phyloP scores from a whole-genome alignment of 2,888 invertebrate genomes.

The Zelleria hepariella region DNA sequence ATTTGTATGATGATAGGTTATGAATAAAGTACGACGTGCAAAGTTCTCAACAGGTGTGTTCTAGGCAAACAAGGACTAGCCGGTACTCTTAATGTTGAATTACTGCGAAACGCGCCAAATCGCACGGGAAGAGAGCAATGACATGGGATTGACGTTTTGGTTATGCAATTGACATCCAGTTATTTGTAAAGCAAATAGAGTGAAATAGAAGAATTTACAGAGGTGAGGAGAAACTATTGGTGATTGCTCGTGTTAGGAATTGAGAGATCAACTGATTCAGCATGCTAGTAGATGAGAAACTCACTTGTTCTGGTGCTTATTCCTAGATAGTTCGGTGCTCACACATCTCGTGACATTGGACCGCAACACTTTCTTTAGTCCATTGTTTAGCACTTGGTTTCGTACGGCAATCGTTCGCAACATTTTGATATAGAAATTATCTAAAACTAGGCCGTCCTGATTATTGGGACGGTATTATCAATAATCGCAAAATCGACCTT shows the following conservation, averaged over 20 bases:
- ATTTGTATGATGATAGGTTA: neutral
- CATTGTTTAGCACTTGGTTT: constrained; percentile 76
- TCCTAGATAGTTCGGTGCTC: constrained; percentile 74
- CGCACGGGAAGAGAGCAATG: constrained; percentile 8
- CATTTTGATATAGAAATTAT: constrained; percentile 65
- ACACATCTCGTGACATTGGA: constrained; percentile 73
- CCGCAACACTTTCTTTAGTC: constrained; percentile 73
- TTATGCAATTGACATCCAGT: constrained; percentile 54
- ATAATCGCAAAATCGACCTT: constrained; percentile 57
- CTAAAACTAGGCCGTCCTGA: constrained; percentile 51
- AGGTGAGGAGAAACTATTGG: no score
- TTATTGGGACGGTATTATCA: constrained; percentile 49
- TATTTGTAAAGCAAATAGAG: neutral
- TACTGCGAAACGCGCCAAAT: neutral
- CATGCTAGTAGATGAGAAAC: constrained; percentile 18
- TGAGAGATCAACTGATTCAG: neutral
- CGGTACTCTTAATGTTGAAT: neutral
- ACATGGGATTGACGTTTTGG: constrained; percentile 48
- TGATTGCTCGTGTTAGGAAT: constrained; percentile 1
- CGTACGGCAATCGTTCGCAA: constrained; percentile 81
- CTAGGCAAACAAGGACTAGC: neutral
- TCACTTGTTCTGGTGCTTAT: constrained; percentile 74
- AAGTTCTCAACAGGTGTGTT: neutral
- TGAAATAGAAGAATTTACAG: neutral
- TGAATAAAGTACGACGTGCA: neutral